These are phyloP conservation scores for Oscheius sp. DNA, from an alignment of 2,888 invertebrate genomes.

Conservation along the genomic window DNA sequence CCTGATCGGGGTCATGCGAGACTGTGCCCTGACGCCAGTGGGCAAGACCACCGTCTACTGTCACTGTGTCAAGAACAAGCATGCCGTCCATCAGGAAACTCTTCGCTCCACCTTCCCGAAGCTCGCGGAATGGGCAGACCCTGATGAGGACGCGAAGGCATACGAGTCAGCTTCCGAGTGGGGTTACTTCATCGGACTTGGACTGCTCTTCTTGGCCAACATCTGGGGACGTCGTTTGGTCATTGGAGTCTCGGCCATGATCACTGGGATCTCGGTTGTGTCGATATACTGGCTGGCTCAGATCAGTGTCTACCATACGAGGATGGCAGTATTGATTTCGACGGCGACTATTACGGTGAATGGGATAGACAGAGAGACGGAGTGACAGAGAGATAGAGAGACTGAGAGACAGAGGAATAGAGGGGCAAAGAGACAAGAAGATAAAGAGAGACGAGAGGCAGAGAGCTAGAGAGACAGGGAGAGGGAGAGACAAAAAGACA, in stretches of 20 bases:
- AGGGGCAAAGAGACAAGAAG: no score
- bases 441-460: no score
- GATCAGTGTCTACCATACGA: neutral
- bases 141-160: neutral
- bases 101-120: neutral
- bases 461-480: no score
- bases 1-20: neutral
- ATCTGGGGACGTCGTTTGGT: slow-evolving; percentile 2
- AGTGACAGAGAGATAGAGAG: no score
- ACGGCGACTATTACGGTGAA: neutral
- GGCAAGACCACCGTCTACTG: neutral
- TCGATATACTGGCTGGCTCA: neutral
- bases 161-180: neutral
- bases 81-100: neutral
- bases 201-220: slow-evolving; percentile 7
- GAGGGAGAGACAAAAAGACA: no score
- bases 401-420: no score
- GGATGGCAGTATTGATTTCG: slow-evolving; percentile 1
- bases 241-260: neutral
- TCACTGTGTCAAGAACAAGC: slow-evolving; percentile 12
- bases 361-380: no score
- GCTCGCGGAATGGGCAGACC: neutral
- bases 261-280: neutral
- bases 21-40: neutral
- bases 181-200: neutral